Evolutionary conservation across 2,888 invertebrate genomes (phyloP), one percentile per base, ranked within the genome.

Genomic region (Andrena camellia): DNA sequence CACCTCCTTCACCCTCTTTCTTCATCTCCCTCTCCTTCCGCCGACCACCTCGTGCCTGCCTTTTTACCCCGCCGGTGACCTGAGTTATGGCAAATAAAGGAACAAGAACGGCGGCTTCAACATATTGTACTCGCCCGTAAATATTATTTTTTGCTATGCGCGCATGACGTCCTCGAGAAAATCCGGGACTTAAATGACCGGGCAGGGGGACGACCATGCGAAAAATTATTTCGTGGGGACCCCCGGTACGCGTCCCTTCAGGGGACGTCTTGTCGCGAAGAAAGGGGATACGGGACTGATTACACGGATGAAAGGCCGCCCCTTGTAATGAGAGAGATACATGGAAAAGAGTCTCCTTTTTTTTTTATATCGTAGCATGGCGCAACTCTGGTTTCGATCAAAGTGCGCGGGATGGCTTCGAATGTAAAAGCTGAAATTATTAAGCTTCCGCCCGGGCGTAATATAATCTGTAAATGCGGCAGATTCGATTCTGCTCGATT

Each of bases 31-130:
- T 7, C n/a, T 31, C 70, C 50, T n/a, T 23, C 42, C 42, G 23
- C 42, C 48, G 20, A 8, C 59, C 62, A 31, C 26, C 42, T 69
- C 68, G 63, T 70, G 20, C 35, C 59, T 64, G 42, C 20, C 60
- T 54, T 77, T 78, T 71, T 75, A 48, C n/a, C 69, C 63, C 64
- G 68, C 66, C 52, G 71, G 68, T 71, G 63, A 64, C 78, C 80
- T 72, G 86, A 88, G 84, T 88, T 88, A 88, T 86, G 83, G 88
- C 89, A 85, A 88, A 89, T 84, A 74, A 80, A 82, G 29, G 80
- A 81, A 77, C 73, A 86, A 86, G 81, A 83, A 69, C 67, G 26
- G 35, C 57, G 77, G 59, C 76, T 57, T 74, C 64, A 78, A 84
- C 85, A 85, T 70, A 70, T 87, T 77, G 83, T 82, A 79, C 85